These are phyloP conservation scores for Lasioglossum villosulum DNA, from an alignment of 2,888 invertebrate species.

Conservation along the genomic window DNA sequence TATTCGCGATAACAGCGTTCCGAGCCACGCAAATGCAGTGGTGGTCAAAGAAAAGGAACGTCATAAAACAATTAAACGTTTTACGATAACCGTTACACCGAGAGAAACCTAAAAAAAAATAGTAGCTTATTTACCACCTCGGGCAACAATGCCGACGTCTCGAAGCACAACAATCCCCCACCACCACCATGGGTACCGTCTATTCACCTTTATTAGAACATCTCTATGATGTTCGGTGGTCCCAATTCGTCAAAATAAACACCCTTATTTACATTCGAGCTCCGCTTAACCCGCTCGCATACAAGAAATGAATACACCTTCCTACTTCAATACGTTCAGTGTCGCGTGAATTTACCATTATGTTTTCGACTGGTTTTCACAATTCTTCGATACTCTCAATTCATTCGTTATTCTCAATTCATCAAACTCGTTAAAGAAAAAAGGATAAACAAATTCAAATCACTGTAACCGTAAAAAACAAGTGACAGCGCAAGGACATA, in stretches of 20 bases:
- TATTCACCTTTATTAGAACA: too few relatives aligned
- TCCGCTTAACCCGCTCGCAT: neutral
- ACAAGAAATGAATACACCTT: neutral
- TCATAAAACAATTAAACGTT: neutral
- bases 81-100: neutral
- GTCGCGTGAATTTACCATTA: too few relatives aligned
- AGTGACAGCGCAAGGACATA: neutral
- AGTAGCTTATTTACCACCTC: constrained; percentile 9
- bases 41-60: neutral
- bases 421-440: too few relatives aligned
- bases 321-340: neutral
- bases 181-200: too few relatives aligned
- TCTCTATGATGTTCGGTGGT: neutral
- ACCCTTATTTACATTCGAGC: neutral
- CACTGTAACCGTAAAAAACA: neutral
- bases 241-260: neutral
- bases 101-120: constrained; percentile 37
- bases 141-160: neutral
- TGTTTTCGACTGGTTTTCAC: too few relatives aligned
- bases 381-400: too few relatives aligned
- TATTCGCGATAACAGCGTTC: constrained; percentile 9
- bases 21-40: neutral
- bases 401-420: too few relatives aligned
- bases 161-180: neutral
- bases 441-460: too few relatives aligned